Conservation (phyloP, 2,113 vertebrate genomes). For the Centrocercus urophasianus region DNA sequence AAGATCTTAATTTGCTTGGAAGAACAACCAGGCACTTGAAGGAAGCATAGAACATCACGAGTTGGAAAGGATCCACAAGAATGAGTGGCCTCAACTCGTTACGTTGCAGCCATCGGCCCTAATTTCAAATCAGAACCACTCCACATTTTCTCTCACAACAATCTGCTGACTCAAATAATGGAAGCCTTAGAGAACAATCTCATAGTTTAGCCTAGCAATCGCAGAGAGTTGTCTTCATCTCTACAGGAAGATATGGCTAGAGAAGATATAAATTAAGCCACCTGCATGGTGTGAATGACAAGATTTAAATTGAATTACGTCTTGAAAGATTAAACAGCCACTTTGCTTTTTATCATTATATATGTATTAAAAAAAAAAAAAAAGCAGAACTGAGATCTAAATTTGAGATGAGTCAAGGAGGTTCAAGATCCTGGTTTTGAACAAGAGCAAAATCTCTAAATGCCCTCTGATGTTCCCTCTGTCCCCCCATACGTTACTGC, state of each 20-base stretch:
- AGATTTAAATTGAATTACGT: background rate
- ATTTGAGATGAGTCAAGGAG: background rate
- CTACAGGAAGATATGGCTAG: background rate
- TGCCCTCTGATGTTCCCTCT: rapidly evolving
- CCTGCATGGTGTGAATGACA: background rate
- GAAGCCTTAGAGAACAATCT: background rate
- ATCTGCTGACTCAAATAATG: background rate
- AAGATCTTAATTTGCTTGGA: background rate
- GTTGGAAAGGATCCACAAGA: too few species aligned
- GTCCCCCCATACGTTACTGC: rapidly evolving
- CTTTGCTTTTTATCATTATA: background rate
- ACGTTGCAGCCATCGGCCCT: background rate
- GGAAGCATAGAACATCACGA: too few species aligned
- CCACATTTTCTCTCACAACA: background rate
- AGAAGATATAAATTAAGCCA: background rate
- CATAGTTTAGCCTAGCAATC: background rate
- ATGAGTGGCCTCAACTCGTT: background rate
- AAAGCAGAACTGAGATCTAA: background rate
- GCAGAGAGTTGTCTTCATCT: background rate
- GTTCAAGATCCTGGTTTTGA: background rate
- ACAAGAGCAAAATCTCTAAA: background rate
- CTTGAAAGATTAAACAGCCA: background rate
- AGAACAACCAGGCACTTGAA: background rate
- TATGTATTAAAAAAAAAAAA: background rate
- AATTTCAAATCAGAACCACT: background rate